Evolutionary conservation across 1,140 invertebrate genomes (phyloP).

Genomic region (Drosophila busckii): DNA sequence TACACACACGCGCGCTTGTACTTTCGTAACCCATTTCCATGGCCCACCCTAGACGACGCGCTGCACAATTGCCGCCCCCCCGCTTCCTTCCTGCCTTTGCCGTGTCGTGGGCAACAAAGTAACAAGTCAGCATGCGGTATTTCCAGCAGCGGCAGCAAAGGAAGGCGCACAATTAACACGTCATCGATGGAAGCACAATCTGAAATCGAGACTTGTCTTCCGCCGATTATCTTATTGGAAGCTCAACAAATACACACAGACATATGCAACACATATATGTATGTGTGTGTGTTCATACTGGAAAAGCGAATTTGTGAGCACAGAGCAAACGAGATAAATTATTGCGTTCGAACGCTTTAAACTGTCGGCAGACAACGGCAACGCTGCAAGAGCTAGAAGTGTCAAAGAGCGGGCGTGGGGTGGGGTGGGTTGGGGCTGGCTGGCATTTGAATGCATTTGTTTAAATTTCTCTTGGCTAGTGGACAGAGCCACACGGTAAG

Average conservation of each 20-base stretch:
- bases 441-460: constrained; percentile 52
- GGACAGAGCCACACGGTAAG: constrained; percentile 15
- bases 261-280: not conserved
- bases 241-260: constrained; percentile 7
- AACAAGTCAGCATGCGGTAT: constrained; percentile 24
- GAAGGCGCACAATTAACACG: constrained; percentile 33
- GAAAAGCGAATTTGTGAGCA: not conserved
- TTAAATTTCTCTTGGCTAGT: constrained; percentile 48
- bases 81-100: not conserved
- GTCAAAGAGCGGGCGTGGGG: too few relatives aligned
- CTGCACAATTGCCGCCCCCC: not conserved
- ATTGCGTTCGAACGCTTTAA: constrained; percentile 50
- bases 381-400: too few relatives aligned
- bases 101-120: constrained; percentile 1
- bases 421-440: too few relatives aligned
- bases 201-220: constrained; percentile 30
- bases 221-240: constrained; percentile 40
- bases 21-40: constrained; percentile 18
- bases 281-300: not conserved
- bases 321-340: constrained; percentile 47
- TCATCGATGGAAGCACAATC: constrained; percentile 34
- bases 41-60: too few relatives aligned
- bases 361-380: constrained; percentile 30
- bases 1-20: constrained; percentile 1
- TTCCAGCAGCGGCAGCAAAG: constrained; percentile 16